phyloP scores from a whole-genome alignment of 2,797 vertebrate species.

The Myioborus miniatus region DNA sequence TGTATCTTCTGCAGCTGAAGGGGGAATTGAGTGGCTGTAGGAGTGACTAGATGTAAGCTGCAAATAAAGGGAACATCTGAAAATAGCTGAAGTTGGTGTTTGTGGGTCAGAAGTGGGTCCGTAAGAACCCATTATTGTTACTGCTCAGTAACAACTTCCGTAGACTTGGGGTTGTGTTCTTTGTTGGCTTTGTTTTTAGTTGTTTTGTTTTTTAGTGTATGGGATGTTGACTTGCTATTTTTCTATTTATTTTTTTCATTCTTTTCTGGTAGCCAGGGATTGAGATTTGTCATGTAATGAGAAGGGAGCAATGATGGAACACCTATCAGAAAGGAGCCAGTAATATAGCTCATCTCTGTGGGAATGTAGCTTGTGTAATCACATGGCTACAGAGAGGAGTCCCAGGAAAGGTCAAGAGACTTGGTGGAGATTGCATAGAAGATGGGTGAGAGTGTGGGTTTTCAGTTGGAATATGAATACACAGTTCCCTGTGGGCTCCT shows the following conservation, averaged over 20 bases:
- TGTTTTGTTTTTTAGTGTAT: background rate
- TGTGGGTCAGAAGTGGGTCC: background rate
- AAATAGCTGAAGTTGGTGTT: background rate
- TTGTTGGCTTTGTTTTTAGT: background rate
- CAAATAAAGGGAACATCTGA: background rate
- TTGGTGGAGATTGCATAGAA: background rate
- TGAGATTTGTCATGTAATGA: background rate
- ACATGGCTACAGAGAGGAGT: background rate
- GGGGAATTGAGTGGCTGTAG: background rate
- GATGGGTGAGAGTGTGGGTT: background rate
- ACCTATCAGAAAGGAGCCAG: background rate
- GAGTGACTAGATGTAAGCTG: background rate
- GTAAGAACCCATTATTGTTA: background rate
- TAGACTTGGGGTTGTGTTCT: background rate
- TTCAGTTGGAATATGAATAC: background rate
- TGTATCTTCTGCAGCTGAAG: constrained; percentile 9
- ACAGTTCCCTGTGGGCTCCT: background rate
- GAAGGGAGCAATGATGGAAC: background rate
- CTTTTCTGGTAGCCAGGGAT: background rate
- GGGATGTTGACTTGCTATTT: background rate
- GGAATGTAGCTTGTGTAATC: background rate
- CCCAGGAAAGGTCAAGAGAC: background rate
- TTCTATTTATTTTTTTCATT: background rate
- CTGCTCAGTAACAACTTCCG: background rate
- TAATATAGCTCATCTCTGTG: background rate